Conservation (phyloP, 2,888 invertebrate genomes). For the Scaptomyza reducta region DNA sequence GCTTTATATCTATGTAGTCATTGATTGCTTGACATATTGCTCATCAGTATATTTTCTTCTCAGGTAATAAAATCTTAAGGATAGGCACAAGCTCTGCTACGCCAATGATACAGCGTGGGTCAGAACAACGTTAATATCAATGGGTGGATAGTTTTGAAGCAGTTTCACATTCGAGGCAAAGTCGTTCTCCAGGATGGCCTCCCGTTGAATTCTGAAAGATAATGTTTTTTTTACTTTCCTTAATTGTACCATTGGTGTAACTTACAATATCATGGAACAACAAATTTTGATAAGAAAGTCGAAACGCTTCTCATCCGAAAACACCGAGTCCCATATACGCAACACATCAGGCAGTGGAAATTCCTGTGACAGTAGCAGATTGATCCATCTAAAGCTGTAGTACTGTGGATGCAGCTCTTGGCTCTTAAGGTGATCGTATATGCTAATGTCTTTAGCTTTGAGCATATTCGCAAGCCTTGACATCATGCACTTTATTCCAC, state of each 20-base stretch:
- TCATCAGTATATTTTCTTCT: constrained; percentile 38
- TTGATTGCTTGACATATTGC: constrained; percentile 61
- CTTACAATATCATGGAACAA: constrained; percentile 99
- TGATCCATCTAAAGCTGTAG: constrained; percentile 98
- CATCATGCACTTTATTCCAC: constrained; percentile 97
- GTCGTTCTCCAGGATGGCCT: constrained; percentile 93
- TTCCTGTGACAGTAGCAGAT: constrained; percentile 97
- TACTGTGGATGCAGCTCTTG: constrained; percentile 97
- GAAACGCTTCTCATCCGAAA: constrained; percentile 95
- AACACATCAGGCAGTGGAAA: constrained; percentile 98
- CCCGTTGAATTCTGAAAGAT: constrained; percentile 89
- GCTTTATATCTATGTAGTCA: constrained; percentile 27
- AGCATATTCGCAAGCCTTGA: constrained; percentile 90
- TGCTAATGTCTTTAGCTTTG: constrained; percentile 89
- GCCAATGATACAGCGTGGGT: constrained; percentile 88
- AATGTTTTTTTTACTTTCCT: not conserved
- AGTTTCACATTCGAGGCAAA: constrained; percentile 97
- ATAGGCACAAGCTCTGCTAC: constrained; percentile 55
- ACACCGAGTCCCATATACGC: constrained; percentile 98
- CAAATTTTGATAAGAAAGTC: constrained; percentile 96
- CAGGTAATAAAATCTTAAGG: constrained; percentile 18
- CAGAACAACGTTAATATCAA: constrained; percentile 93
- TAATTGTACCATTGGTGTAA: not conserved
- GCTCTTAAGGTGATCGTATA: constrained; percentile 91
- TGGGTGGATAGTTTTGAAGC: constrained; percentile 95